Percentiles rank a stretch among this genome's conserved stretches.
phyloP scores from a whole-genome alignment of 2,113 vertebrate species.

The Genyomyrus donnyi region DNA sequence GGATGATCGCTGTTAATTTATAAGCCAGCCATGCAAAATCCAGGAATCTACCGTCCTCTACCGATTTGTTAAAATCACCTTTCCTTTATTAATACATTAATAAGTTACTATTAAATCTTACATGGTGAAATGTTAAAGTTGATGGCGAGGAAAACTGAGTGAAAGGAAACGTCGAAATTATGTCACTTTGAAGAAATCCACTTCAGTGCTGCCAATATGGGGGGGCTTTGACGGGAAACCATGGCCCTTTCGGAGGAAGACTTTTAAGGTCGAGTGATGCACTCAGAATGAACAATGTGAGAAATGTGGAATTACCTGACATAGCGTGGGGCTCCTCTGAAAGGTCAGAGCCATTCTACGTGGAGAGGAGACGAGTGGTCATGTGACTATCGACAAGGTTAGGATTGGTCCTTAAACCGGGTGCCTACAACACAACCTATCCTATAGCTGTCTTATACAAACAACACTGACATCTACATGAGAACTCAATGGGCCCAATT shows the following conservation, averaged over 20 bases:
- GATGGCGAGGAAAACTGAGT: not conserved
- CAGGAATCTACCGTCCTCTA: not conserved
- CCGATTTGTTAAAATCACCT: not conserved
- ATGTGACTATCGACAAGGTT: not conserved
- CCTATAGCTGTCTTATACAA: not conserved
- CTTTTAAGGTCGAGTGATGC: conserved; percentile 13
- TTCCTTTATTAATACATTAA: not conserved
- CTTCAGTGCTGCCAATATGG: not conserved
- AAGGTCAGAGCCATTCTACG: not conserved
- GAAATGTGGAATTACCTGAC: not conserved
- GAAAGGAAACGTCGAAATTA: not conserved
- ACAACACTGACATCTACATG: not conserved
- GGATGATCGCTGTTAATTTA: not conserved
- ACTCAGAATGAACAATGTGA: not conserved
- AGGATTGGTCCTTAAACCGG: not conserved
- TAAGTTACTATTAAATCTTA: not conserved
- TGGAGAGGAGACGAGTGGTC: not conserved
- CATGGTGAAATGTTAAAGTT: not conserved
- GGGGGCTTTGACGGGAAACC: not conserved
- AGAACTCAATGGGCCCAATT: not conserved
- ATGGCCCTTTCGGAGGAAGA: not conserved
- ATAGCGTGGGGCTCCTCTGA: not conserved
- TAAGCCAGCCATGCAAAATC: not conserved
- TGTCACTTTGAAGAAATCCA: not conserved
- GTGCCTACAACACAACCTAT: not conserved